phyloP scores from a whole-genome alignment of 2,888 invertebrate genomes.

The Drepana falcataria region DNA sequence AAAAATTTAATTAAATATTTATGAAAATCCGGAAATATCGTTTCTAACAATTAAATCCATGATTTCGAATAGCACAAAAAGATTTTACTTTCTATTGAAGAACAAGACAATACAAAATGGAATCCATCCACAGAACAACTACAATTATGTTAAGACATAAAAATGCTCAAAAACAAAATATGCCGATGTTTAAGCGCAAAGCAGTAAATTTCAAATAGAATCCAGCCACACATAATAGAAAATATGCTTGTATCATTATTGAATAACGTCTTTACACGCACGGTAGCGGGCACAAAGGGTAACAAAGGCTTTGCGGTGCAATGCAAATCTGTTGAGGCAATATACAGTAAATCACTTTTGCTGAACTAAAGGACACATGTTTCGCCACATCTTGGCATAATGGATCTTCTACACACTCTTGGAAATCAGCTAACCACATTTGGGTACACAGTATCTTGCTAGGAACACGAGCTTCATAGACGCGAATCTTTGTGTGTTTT shows the following conservation, averaged over 20 bases:
- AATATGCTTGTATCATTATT: constrained; percentile 1
- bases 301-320: constrained; percentile 1
- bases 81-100: too few relatives aligned
- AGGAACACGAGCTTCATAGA: too few relatives aligned
- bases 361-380: neutral
- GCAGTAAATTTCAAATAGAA: neutral
- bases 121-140: too few relatives aligned
- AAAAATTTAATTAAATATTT: too few relatives aligned
- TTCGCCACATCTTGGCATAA: neutral
- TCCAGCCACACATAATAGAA: neutral
- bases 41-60: too few relatives aligned
- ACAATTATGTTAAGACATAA: neutral
- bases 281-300: neutral
- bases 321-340: constrained; percentile 2
- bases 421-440: neutral
- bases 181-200: neutral
- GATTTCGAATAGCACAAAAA: too few relatives aligned
- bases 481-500: too few relatives aligned
- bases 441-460: neutral
- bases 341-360: constrained; percentile 3
- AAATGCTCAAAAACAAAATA: neutral
- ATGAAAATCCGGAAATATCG: too few relatives aligned
- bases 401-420: neutral
- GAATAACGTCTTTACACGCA: neutral
- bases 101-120: too few relatives aligned